Evolutionary conservation across 2,888 invertebrate genomes (phyloP), one percentile per base, ranked within the genome.

Genomic region (Oxytorus armatus): DNA sequence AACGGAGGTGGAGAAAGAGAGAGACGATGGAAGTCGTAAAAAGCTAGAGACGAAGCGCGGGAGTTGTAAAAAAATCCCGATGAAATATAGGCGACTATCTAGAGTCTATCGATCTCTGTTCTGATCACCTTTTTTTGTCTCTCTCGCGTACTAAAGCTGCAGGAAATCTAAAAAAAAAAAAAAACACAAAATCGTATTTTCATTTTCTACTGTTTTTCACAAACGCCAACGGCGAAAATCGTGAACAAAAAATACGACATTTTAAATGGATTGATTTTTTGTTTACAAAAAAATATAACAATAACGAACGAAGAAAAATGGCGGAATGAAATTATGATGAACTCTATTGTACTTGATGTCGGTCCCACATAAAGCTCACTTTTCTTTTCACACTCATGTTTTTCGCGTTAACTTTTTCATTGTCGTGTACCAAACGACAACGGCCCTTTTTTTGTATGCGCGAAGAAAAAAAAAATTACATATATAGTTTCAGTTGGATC

Each of bases 41-140:
- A 53, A 68, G n/a, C 33, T 39, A n/a, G 25, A 57, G 49, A 70
- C 23, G 42, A 10, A 51, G 29, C 10, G 59, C 36, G 42, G n/a
- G n/a, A 36, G 21, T 61, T 18, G 36, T 29, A 44, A 78, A 78
- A 29, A 77, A 74, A 49, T 55, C 44, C 8, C 23, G 53, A 44
- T 68, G 77, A 61, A 53, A 78, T 78, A 73, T 68, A 66, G 44
- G 66, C 49, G 49, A 51, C 61, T 51, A 68, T 69, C 68, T 61
- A 25, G n/a, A n/a, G 39, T 44, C 51, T 29, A 76, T 69, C 76
- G 75, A 66, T 75, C 57, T 57, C 14, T 23, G 36, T 23, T 39
- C 39, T 23, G 55, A n/a, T 47, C 44, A 10, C 10, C 10, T 53
- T 5, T 25, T 16, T 16, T 39, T 18, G 8, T 11, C 39, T 21